Percentiles rank a stretch among this genome's conserved stretches.
Evolutionary conservation across 2,113 vertebrate species (phyloP).

Genomic region (Gorsachius goisagi): DNA sequence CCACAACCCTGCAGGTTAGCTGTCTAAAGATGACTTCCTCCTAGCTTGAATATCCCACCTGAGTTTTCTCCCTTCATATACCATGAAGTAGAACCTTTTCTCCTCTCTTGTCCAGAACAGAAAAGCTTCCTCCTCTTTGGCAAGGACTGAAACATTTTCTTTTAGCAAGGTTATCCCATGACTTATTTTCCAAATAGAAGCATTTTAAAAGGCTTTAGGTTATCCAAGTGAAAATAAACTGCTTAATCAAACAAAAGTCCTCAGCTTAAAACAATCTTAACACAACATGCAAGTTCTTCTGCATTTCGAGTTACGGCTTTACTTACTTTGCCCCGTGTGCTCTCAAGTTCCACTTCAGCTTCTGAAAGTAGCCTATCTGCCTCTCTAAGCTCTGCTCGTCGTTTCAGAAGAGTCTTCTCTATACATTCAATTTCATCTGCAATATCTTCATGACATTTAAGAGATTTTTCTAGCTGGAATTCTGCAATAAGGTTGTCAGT

Average conservation of each 20-base stretch:
- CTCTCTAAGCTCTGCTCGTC: constrained; percentile 83
- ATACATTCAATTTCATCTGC: constrained; percentile 78
- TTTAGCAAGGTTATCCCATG: background rate
- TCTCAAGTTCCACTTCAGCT: constrained; percentile 78
- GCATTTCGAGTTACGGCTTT: background rate
- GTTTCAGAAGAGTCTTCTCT: constrained; percentile 85
- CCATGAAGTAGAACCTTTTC: background rate
- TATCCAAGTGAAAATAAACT: background rate
- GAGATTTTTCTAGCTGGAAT: constrained; percentile 70
- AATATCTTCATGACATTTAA: constrained; percentile 69
- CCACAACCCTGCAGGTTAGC: background rate
- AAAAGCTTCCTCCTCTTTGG: background rate
- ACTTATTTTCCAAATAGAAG: background rate
- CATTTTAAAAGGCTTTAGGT: background rate
- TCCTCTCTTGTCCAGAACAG: background rate
- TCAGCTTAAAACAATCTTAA: background rate
- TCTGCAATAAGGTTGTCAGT: constrained; percentile 66
- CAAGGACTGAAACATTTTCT: background rate
- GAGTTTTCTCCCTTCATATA: background rate
- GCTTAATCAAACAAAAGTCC: background rate
- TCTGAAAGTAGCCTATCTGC: constrained; percentile 83
- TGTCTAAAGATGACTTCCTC: background rate
- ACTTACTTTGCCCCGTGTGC: constrained; percentile 76
- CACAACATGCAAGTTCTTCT: background rate
- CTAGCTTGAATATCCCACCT: background rate